phyloP scores from a whole-genome alignment of 2,113 vertebrate species.

The Laticauda colubrina region DNA sequence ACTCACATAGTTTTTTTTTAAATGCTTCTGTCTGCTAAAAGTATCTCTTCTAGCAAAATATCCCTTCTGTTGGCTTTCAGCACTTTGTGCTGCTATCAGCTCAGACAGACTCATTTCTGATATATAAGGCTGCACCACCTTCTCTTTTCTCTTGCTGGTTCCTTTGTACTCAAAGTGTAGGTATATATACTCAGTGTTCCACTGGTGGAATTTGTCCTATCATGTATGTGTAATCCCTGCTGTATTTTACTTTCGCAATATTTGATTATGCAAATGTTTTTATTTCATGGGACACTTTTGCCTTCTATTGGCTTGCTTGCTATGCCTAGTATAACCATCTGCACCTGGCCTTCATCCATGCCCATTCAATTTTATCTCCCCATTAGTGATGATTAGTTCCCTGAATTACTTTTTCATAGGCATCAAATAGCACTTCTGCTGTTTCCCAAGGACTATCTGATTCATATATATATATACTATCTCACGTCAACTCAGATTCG shows the following conservation, averaged over 20 bases:
- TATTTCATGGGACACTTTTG: background rate
- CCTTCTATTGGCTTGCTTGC: background rate
- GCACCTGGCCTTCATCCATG: background rate
- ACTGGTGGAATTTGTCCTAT: background rate
- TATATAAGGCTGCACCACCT: background rate
- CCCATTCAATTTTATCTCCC: background rate
- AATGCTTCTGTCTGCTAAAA: background rate
- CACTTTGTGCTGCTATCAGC: background rate
- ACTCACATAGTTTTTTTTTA: background rate
- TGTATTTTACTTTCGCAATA: background rate
- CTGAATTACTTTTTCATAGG: background rate
- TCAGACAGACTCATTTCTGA: background rate
- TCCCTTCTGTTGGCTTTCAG: background rate
- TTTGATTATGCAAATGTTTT: background rate
- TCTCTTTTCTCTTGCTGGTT: background rate
- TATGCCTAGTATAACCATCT: background rate
- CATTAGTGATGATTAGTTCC: constrained; percentile 1
- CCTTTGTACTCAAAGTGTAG: background rate
- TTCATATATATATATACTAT: background rate
- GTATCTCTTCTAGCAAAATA: background rate
- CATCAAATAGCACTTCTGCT: background rate
- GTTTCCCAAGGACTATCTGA: background rate
- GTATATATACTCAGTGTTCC: background rate
- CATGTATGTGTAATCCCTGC: background rate
- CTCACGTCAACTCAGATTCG: background rate